Conservation (phyloP, 2,113 vertebrate genomes). For the Tragulus kanchil region DNA sequence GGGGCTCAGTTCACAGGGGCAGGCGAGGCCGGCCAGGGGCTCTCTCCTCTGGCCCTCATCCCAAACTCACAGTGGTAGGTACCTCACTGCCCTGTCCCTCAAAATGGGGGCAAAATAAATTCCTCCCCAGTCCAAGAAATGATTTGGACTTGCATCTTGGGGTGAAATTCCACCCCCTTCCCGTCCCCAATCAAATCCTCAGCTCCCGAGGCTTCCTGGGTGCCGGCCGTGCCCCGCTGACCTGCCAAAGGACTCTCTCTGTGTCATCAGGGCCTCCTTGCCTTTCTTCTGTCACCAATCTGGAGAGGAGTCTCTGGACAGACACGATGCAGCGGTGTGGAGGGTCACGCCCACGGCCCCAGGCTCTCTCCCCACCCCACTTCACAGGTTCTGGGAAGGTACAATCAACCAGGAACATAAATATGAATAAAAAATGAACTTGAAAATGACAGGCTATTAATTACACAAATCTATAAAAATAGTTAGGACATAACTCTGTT, state of each 20-base stretch:
- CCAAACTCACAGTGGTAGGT: constrained; percentile 60
- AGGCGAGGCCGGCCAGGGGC: neutral
- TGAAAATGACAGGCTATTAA: constrained; percentile 86
- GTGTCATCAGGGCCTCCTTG: neutral
- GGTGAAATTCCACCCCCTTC: constrained; percentile 71
- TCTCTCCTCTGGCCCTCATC: neutral
- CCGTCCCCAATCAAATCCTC: neutral
- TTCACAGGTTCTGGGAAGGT: constrained; percentile 71
- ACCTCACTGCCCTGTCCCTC: constrained; percentile 58
- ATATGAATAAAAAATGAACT: constrained; percentile 86
- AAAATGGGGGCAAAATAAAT: constrained; percentile 43
- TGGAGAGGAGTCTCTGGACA: constrained; percentile 79
- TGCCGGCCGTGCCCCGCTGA: neutral
- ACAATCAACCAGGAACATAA: constrained; percentile 82
- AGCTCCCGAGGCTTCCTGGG: constrained; percentile 67
- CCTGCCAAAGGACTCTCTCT: constrained; percentile 21
- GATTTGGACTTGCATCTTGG: constrained; percentile 23
- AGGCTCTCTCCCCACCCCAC: neutral
- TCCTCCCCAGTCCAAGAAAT: constrained; percentile 58
- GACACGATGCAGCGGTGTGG: accelerated
- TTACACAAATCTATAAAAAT: constrained; percentile 92
- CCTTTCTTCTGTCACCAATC: constrained; percentile 71
- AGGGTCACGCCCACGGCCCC: neutral
- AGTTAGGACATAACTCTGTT: constrained; percentile 89
- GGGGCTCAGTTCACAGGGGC: neutral